Base-by-base conservation (phyloP, 2,113 vertebrate species). In the Strix aluco region DNA sequence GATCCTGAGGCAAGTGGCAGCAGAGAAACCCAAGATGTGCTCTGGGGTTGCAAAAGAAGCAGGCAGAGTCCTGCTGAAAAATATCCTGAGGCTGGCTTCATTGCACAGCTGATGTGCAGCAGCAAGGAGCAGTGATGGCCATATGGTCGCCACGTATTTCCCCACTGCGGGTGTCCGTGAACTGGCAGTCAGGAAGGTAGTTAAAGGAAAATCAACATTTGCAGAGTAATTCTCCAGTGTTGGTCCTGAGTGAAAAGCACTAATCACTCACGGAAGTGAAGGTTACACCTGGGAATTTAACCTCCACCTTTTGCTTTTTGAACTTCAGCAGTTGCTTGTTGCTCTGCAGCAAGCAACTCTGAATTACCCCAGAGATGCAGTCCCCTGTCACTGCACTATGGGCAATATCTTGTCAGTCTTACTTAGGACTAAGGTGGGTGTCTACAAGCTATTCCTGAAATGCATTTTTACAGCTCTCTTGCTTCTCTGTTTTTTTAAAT, bases 401-500 rank as follows among this genome's bases (percentile, higher is more conserved):
- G 81, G 46, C n/a, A 51, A 38, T 13, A 49, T n/a, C 30, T 71
- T 2, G 0, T 32, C 78, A 84, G 32, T 46, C 69, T 74, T 75
- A 55, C 38, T 65, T 74, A 78, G 62, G 32, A 63, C 42, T 84
- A 47, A 91, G 51, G 87, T 92, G 78, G 61, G 78, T 88, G 85
- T 79, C 65, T 95, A 67, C 44, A 85, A 79, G 29, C 32, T 94
- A 65, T 88, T 93, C 88, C 79, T 23, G 30, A 88, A 93, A 94
- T 30, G 62, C 34, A 40, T 75, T 93, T 94, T 85, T 79, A 25
- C 14, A 66, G 32, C 36, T 69, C 5, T 77, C 38, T 78, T 46
- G 21, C 34, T 61, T 61, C 61, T 93, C 55, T 73, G 15, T 26
- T 38, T 59, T 71, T 29, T 42, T 65, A 57, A 95, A 85, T 46